These are phyloP conservation scores for Limnodromus scolopaceus DNA, from an alignment of 2,797 vertebrate genomes.

Conservation along the genomic window DNA sequence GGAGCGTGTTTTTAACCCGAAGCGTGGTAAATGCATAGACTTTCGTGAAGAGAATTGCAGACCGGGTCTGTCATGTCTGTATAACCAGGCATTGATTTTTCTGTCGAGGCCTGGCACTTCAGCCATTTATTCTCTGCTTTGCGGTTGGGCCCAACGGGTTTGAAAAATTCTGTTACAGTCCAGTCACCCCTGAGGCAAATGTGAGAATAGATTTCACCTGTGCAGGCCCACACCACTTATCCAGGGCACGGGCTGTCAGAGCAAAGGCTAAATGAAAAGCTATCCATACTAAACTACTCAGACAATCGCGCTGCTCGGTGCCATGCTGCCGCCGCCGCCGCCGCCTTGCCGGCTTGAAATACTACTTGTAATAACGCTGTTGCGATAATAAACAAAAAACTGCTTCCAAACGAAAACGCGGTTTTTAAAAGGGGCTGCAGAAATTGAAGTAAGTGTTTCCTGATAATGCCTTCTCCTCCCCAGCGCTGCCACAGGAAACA, in stretches of 20 bases:
- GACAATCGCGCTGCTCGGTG: slow-evolving; percentile 75
- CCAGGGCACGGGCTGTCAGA: slow-evolving; percentile 89
- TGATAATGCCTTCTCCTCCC: slow-evolving; percentile 12
- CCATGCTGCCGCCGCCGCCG: slow-evolving; percentile 41
- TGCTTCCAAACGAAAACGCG: not conserved
- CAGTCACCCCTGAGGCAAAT: slow-evolving; percentile 93
- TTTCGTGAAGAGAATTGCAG: slow-evolving; percentile 78
- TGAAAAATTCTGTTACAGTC: slow-evolving; percentile 99
- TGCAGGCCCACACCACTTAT: slow-evolving; percentile 94
- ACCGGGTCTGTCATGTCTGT: slow-evolving; percentile 95
- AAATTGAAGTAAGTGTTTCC: not conserved
- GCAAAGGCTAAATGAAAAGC: slow-evolving; percentile 95
- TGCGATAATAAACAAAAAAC: slow-evolving; percentile 28
- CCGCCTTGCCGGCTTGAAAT: slow-evolving; percentile 19
- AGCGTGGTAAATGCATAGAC: slow-evolving; percentile 69
- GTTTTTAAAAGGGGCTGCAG: slow-evolving; percentile 19
- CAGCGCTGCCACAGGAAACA: not conserved
- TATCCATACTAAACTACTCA: slow-evolving; percentile 85
- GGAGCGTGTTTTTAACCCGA: slow-evolving; percentile 47
- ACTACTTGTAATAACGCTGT: slow-evolving; percentile 47
- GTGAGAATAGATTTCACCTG: slow-evolving; percentile 98
- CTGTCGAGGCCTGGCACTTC: slow-evolving; percentile 97
- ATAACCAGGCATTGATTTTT: slow-evolving; percentile 99
- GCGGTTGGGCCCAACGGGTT: slow-evolving; percentile 96
- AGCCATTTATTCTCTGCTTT: slow-evolving; percentile 99